These are phyloP conservation scores for Elgaria multicarinata DNA, from an alignment of 2,113 vertebrate genomes.

Conservation along the genomic window DNA sequence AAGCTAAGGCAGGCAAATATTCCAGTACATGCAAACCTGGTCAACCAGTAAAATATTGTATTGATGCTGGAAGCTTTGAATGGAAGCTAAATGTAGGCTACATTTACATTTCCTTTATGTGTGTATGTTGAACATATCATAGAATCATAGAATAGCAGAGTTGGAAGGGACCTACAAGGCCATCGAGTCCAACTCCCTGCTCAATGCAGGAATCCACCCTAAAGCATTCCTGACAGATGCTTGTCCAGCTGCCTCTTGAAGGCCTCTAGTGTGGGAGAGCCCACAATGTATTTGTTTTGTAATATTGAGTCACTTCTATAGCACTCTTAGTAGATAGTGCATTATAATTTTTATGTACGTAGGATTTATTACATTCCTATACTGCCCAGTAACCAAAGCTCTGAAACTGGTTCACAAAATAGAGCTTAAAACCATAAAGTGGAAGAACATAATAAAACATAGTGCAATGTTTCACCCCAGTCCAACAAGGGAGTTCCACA, in stretches of 20 bases:
- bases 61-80: background rate
- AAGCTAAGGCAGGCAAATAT: slow-evolving; percentile 51
- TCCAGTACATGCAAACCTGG: slow-evolving; percentile 10
- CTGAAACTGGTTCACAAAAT: too few relatives aligned
- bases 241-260: too few relatives aligned
- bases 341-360: background rate
- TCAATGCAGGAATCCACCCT: too few relatives aligned
- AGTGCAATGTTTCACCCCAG: background rate
- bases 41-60: background rate
- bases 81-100: background rate
- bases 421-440: too few relatives aligned
- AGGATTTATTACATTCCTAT: too few relatives aligned
- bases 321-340: background rate
- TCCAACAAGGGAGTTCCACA: background rate
- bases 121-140: background rate
- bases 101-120: background rate
- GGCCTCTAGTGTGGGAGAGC: too few relatives aligned
- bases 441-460: too few relatives aligned
- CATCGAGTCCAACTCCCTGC: too few relatives aligned
- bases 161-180: too few relatives aligned
- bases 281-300: background rate
- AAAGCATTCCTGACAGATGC: too few relatives aligned
- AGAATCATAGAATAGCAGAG: too few relatives aligned
- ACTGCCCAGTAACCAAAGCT: too few relatives aligned
- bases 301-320: background rate